Conservation (phyloP, 2,113 vertebrate genomes). For the Phaethon lepturus region DNA sequence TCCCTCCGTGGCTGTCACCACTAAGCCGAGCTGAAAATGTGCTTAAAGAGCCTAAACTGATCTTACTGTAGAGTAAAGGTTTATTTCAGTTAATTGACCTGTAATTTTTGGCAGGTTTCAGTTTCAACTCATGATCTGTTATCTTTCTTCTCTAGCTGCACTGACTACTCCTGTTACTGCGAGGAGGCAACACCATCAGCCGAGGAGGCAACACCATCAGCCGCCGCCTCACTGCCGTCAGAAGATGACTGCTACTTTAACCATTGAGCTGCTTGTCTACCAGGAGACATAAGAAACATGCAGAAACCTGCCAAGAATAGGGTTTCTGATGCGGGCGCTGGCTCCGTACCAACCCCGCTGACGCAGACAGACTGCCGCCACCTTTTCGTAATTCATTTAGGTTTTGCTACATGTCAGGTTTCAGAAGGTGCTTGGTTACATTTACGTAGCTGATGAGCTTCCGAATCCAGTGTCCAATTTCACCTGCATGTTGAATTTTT, state of each 20-base stretch:
- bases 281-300: not conserved
- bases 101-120: not conserved
- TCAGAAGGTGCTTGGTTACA: conserved; percentile 1
- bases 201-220: not conserved
- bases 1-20: not conserved
- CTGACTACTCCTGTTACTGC: not conserved
- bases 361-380: conserved; percentile 49
- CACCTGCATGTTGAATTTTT: conserved; percentile 35
- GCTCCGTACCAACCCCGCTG: not conserved
- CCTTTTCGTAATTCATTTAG: not conserved
- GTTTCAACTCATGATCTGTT: not conserved
- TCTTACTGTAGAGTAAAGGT: not conserved
- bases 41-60: not conserved
- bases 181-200: not conserved
- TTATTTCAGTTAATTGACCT: not conserved
- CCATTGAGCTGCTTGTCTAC: not conserved
- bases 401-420: not conserved
- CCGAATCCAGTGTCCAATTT: conserved; percentile 36
- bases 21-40: not conserved
- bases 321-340: not conserved
- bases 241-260: not conserved
- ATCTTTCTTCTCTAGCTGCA: not conserved
- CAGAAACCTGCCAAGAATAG: conserved; percentile 26
- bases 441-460: not conserved
- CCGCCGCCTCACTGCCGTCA: not conserved